Conservation (phyloP, 2,888 invertebrate genomes). For the Adelphocoris suturalis region DNA sequence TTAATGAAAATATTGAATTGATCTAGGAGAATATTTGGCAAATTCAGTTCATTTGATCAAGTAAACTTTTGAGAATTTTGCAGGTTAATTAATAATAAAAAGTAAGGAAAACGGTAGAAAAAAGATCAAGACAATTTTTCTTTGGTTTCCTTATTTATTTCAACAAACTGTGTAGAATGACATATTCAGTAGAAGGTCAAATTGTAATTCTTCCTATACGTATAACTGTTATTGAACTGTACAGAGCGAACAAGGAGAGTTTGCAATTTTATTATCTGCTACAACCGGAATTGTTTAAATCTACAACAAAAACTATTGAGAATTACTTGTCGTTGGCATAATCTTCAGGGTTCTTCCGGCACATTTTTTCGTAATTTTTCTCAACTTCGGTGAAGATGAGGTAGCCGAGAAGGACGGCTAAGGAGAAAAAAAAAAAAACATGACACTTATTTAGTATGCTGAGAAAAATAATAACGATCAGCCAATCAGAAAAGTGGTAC, state of each 20-base stretch:
- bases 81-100: no score
- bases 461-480: not conserved
- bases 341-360: constrained; percentile 87
- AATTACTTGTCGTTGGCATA: constrained; percentile 85
- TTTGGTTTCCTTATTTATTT: constrained; percentile 2
- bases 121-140: not conserved
- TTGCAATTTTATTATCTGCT: not conserved
- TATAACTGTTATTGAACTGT: not conserved
- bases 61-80: no score
- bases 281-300: not conserved
- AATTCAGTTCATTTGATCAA: no score
- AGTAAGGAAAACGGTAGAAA: no score
- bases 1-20: no score
- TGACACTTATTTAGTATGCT: not conserved
- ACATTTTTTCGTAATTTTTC: constrained; percentile 80
- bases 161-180: not conserved
- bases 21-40: no score
- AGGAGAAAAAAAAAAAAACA: not conserved
- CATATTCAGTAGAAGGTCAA: not conserved
- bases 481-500: no score
- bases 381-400: constrained; percentile 83
- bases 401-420: constrained; percentile 84
- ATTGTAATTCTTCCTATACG: not conserved
- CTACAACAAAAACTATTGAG: not conserved
- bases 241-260: not conserved